Evolutionary conservation across 2,888 invertebrate species (phyloP).

Genomic region (Liodrosophila aerea): DNA sequence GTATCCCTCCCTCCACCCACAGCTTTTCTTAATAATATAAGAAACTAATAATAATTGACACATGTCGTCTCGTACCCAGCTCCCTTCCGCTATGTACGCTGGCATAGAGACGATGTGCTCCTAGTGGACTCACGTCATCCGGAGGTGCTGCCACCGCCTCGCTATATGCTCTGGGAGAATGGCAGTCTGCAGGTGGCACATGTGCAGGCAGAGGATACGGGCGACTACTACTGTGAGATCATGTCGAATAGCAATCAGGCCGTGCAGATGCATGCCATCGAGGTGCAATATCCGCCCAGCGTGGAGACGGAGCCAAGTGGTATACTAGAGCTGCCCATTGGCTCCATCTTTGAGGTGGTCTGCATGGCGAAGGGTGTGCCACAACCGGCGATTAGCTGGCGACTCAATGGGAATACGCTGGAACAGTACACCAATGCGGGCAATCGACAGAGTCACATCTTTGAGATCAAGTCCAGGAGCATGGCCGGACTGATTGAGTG

Average conservation of each 20-base stretch:
- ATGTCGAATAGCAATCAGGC: slow-evolving; percentile 74
- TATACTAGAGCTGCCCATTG: slow-evolving; percentile 88
- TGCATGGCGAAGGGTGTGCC: slow-evolving; percentile 89
- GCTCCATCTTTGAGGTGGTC: slow-evolving; percentile 89
- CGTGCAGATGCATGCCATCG: slow-evolving; percentile 88
- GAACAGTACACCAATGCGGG: slow-evolving; percentile 71
- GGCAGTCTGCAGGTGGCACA: slow-evolving; percentile 86
- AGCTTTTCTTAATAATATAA: too few species aligned
- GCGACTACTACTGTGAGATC: slow-evolving; percentile 84
- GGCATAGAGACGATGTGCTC: slow-evolving; percentile 87
- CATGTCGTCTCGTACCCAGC: too few species aligned
- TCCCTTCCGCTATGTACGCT: slow-evolving; percentile 85
- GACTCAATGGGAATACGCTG: slow-evolving; percentile 72
- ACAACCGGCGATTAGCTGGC: slow-evolving; percentile 89
- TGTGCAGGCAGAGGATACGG: slow-evolving; percentile 83
- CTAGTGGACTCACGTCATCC: slow-evolving; percentile 86
- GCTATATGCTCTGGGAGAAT: slow-evolving; percentile 87
- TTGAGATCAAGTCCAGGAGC: slow-evolving; percentile 84
- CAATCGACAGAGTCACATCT: slow-evolving; percentile 77
- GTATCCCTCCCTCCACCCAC: too few species aligned
- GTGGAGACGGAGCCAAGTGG: slow-evolving; percentile 88
- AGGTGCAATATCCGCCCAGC: slow-evolving; percentile 89
- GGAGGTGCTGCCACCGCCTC: slow-evolving; percentile 83
- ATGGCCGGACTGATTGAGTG: slow-evolving; percentile 90
- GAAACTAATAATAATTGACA: too few species aligned